Conservation (phyloP, 2,113 vertebrate species). For the Corvus cornix region DNA sequence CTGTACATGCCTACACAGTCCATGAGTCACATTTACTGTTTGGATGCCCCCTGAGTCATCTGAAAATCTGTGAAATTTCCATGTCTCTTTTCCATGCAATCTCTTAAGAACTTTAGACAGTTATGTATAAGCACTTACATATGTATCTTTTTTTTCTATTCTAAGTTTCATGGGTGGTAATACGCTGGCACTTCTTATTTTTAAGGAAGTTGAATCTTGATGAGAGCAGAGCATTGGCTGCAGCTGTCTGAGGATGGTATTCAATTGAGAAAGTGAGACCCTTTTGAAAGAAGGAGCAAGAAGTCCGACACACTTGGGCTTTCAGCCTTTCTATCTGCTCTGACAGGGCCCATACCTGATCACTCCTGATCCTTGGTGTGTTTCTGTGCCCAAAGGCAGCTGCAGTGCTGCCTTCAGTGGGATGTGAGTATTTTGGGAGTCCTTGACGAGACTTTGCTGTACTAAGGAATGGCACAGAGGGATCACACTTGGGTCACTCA, state of each 20-base stretch:
- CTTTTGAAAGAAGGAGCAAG: background rate
- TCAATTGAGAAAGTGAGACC: background rate
- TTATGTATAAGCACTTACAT: slow-evolving; percentile 23
- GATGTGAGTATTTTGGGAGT: background rate
- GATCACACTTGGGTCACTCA: background rate
- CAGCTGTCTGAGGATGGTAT: background rate
- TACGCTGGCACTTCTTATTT: background rate
- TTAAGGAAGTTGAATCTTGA: background rate
- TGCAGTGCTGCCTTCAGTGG: background rate
- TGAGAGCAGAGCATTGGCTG: background rate
- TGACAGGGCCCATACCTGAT: background rate
- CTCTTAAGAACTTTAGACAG: slow-evolving; percentile 25
- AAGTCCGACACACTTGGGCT: background rate
- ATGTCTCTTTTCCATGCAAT: slow-evolving; percentile 39
- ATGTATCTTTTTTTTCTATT: background rate
- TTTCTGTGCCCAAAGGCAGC: background rate
- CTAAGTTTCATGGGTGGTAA: background rate
- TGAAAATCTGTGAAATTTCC: slow-evolving; percentile 48
- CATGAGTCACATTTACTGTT: slow-evolving; percentile 68
- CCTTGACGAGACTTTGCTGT: background rate
- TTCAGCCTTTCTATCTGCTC: background rate
- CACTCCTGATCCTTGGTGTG: background rate
- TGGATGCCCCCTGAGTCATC: slow-evolving; percentile 62
- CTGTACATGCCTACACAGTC: background rate
- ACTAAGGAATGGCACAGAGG: background rate